Conservation (phyloP, 2,113 vertebrate species). For the Vombatus ursinus region DNA sequence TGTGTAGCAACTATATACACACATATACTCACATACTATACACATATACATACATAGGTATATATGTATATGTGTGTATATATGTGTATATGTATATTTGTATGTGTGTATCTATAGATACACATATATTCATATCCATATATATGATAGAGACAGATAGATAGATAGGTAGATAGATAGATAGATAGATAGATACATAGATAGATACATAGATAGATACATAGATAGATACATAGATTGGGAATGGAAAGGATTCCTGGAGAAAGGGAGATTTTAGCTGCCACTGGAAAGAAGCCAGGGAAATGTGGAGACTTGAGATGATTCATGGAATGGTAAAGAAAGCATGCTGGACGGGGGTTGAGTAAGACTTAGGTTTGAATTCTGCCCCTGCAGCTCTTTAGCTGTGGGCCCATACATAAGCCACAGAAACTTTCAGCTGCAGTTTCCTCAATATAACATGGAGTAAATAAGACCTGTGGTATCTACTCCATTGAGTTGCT, state of each 20-base stretch:
- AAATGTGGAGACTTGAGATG: background rate
- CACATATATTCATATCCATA: too few species aligned
- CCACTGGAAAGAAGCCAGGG: background rate
- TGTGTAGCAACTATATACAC: background rate
- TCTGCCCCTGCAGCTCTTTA: background rate
- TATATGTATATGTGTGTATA: too few species aligned
- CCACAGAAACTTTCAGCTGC: background rate
- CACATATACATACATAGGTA: background rate
- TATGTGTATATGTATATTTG: background rate
- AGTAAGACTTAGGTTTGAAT: background rate
- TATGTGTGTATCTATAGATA: background rate
- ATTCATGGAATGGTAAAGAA: background rate
- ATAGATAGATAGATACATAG: too few species aligned
- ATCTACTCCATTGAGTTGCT: background rate
- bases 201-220: too few species aligned
- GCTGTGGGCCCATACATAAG: background rate
- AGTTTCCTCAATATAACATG: background rate
- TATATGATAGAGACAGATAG: too few species aligned
- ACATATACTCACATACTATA: too few species aligned
- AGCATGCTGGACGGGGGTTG: background rate
- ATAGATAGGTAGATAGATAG: too few species aligned
- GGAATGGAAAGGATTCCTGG: background rate
- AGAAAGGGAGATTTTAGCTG: background rate
- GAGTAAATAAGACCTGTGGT: background rate
- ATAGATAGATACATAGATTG: background rate